Evolutionary conservation across 1,140 invertebrate genomes (phyloP), one percentile per base, ranked within the genome.

Genomic region (Heliconius eleuchia): DNA sequence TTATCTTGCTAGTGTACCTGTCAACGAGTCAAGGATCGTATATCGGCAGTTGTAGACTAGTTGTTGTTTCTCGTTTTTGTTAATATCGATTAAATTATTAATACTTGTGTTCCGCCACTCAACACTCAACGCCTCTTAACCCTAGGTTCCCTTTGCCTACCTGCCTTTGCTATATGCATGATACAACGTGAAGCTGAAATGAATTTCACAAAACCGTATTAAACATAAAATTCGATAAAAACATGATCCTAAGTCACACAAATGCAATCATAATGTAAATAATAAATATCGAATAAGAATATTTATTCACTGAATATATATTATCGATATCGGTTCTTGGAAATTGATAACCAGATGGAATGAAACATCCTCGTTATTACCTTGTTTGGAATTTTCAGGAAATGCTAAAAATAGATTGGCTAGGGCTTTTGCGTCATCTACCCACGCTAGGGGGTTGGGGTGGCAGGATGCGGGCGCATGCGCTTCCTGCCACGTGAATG

Each of bases 401-500:
- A 79, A 39, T 76, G 19, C 76, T 80, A 77, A 74, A 80, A 66
- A 80, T 80, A 80, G 74, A 76, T 66, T 27, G 19, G 60, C 79
- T 73, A 77, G 79, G 75, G 75, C 18, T 78, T 73, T 76, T 93
- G 86, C 91, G 91, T 92, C 91, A 93, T 88, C 88, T 80, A 80
- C 89, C 91, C 86, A 91, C 89, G 88, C 83, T 71, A 73, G 79
- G 78, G 81, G 80, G 84, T 74, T 77, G 76, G 76, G 75, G 71
- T 39, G 75, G 80, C 70, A 82, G 79, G 73, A 82, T 66, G 46
- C 70, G 70, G 60, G 82, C 91, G 91, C 92, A 88, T 89, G 90
- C 91, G 89, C 88, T 80, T 39, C 71, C 66, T 82, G 79, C 87
- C 87, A 87, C 85, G 73, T 80, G 83, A 93, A 91, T 92, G 92